phyloP scores from a whole-genome alignment of 2,888 invertebrate genomes.

The Ophonus ardosiacus region DNA sequence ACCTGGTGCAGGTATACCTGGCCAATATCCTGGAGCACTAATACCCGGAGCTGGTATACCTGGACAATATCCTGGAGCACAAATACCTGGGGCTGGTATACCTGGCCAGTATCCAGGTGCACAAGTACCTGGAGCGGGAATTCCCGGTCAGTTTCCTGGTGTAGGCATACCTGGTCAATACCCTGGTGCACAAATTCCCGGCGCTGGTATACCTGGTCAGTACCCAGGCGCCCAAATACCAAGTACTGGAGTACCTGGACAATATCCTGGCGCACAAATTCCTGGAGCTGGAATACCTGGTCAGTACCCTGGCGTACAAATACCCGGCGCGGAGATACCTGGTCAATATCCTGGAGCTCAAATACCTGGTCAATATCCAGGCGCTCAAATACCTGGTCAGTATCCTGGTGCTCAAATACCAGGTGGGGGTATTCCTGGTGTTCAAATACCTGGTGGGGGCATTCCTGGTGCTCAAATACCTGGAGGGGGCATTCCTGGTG shows the following conservation, averaged over 20 bases:
- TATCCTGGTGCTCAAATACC: conserved; percentile 52
- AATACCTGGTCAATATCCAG: conserved; percentile 58
- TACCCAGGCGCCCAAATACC: conserved; percentile 52
- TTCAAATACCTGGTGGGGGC: conserved; percentile 30
- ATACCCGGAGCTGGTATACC: conserved; percentile 47
- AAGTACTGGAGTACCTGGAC: conserved; percentile 52
- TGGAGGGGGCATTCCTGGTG: too few species aligned
- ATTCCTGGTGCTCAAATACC: conserved; percentile 52
- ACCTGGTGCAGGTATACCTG: conserved; percentile 30
- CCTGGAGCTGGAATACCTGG: conserved; percentile 20
- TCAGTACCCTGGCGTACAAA: conserved; percentile 46
- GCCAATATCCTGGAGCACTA: conserved; percentile 47
- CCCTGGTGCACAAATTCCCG: conserved; percentile 56
- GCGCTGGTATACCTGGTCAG: too few species aligned
- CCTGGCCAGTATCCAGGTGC: conserved; percentile 54
- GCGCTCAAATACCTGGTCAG: conserved; percentile 33
- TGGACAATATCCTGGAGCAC: conserved; percentile 43
- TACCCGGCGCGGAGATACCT: conserved; percentile 57
- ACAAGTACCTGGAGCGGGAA: conserved; percentile 57
- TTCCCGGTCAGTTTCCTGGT: conserved; percentile 47
- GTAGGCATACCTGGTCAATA: conserved; percentile 51
- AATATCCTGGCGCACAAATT: conserved; percentile 45
- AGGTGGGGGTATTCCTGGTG: conserved; percentile 50
- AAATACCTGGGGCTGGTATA: conserved; percentile 61
- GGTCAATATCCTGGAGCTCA: conserved; percentile 49